phyloP scores from a whole-genome alignment of 2,888 invertebrate genomes.

The Drosophila parthenogenetica region DNA sequence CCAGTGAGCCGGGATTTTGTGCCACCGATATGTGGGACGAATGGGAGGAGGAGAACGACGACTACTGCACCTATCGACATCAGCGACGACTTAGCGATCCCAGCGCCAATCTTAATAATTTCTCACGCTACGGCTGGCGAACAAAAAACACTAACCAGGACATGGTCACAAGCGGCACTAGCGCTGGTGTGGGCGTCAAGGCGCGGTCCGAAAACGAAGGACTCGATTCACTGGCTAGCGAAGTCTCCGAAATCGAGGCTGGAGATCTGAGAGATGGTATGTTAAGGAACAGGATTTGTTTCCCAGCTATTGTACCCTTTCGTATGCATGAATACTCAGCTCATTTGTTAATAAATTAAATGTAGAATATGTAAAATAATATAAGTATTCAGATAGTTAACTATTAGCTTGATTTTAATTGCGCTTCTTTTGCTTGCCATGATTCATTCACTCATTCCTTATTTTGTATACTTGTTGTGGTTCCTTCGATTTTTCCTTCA shows the following conservation, averaged over 20 bases:
- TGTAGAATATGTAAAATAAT: not conserved
- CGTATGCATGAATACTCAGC: constrained; percentile 41
- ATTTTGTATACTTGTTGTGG: constrained; percentile 72
- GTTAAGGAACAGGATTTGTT: constrained; percentile 5
- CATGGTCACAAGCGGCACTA: constrained; percentile 87
- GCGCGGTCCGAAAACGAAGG: constrained; percentile 97
- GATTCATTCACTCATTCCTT: constrained; percentile 28
- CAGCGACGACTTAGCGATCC: constrained; percentile 95
- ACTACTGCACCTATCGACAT: constrained; percentile 92
- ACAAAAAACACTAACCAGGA: constrained; percentile 85
- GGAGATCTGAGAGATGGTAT: constrained; percentile 96
- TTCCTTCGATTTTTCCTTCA: constrained; percentile 64
- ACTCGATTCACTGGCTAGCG: constrained; percentile 93
- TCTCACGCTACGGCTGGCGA: constrained; percentile 93
- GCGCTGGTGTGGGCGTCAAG: constrained; percentile 87
- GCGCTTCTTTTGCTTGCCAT: constrained; percentile 47
- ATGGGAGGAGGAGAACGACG: constrained; percentile 95
- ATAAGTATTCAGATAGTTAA: not conserved
- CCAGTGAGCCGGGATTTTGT: constrained; percentile 94
- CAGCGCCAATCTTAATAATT: constrained; percentile 94
- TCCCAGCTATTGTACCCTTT: not conserved
- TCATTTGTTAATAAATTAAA: constrained; percentile 14
- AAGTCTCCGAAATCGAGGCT: constrained; percentile 96
- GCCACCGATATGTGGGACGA: constrained; percentile 96
- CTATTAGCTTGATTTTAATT: constrained; percentile 24